phyloP scores from a whole-genome alignment of 2,113 vertebrate genomes.

The Pollimyrus isidori region DNA sequence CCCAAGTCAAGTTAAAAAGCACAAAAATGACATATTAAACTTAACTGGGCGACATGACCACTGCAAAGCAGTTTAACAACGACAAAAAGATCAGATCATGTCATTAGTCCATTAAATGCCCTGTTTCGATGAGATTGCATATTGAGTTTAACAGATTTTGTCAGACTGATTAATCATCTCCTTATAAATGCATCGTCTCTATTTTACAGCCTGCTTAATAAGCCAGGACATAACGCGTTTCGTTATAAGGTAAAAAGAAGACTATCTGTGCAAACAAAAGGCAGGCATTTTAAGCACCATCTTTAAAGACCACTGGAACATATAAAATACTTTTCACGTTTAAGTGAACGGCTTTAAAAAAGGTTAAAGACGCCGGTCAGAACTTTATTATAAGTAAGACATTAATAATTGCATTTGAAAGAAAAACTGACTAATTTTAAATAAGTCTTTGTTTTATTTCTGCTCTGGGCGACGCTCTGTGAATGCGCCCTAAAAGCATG shows the following conservation, averaged over 20 bases:
- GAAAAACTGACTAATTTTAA: not conserved
- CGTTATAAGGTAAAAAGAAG: slow-evolving; percentile 5
- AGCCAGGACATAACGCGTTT: slow-evolving; percentile 10
- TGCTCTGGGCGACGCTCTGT: not conserved
- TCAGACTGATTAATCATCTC: slow-evolving; percentile 13
- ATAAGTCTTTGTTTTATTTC: not conserved
- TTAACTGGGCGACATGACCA: not conserved
- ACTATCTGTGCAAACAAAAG: slow-evolving; percentile 19
- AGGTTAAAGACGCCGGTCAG: not conserved
- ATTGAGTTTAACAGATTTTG: slow-evolving; percentile 3
- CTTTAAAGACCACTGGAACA: not conserved
- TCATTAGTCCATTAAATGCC: not conserved
- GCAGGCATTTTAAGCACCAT: slow-evolving; percentile 3
- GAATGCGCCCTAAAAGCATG: not conserved
- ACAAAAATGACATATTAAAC: not conserved
- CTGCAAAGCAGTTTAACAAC: not conserved
- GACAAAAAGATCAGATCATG: not conserved
- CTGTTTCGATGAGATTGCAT: not conserved
- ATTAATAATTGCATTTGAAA: not conserved
- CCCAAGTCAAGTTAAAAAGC: not conserved
- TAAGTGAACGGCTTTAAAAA: not conserved
- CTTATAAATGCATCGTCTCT: slow-evolving; percentile 1
- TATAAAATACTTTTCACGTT: not conserved
- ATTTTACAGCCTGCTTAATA: not conserved
- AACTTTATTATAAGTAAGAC: not conserved